These are phyloP conservation scores for Thalpophila matura DNA, from an alignment of 2,888 invertebrate genomes.

Conservation along the genomic window DNA sequence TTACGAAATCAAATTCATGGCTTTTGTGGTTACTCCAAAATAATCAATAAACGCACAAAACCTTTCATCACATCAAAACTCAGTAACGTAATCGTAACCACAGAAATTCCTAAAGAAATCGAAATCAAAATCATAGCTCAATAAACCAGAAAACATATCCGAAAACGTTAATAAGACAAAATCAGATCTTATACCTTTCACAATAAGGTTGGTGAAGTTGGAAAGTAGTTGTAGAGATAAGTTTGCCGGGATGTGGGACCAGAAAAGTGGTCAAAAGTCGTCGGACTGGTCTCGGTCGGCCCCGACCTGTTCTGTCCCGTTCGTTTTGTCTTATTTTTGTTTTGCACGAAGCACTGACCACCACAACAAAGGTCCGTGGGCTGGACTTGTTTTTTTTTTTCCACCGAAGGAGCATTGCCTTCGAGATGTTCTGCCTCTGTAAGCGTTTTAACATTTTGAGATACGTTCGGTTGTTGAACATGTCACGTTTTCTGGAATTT, in stretches of 20 bases:
- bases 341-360: conserved; percentile 89
- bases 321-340: conserved; percentile 88
- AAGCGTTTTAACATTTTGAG: conserved; percentile 63
- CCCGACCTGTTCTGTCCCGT: conserved; percentile 83
- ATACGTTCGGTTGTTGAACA: conserved; percentile 47
- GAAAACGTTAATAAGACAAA: conserved; percentile 27
- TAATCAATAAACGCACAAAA: conserved; percentile 28
- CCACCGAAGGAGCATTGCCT: conserved; percentile 75
- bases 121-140: conserved; percentile 87
- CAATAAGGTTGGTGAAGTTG: conserved; percentile 59
- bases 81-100: conserved; percentile 69
- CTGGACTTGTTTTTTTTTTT: conserved; percentile 77
- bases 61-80: conserved; percentile 63
- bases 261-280: conserved; percentile 82
- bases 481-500: conserved; percentile 50
- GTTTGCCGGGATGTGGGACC: conserved; percentile 70
- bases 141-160: conserved; percentile 37
- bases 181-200: conserved; percentile 53
- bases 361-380: conserved; percentile 88
- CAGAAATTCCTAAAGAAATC: conserved; percentile 88
- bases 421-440: conserved; percentile 61
- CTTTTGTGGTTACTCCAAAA: conserved; percentile 37
- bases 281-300: conserved; percentile 81
- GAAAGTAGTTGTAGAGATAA: conserved; percentile 49
- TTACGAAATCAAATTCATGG: conserved; percentile 27